These are phyloP conservation scores for Caenorhabditis afra DNA, from an alignment of 2,888 invertebrate genomes.

Conservation along the genomic window DNA sequence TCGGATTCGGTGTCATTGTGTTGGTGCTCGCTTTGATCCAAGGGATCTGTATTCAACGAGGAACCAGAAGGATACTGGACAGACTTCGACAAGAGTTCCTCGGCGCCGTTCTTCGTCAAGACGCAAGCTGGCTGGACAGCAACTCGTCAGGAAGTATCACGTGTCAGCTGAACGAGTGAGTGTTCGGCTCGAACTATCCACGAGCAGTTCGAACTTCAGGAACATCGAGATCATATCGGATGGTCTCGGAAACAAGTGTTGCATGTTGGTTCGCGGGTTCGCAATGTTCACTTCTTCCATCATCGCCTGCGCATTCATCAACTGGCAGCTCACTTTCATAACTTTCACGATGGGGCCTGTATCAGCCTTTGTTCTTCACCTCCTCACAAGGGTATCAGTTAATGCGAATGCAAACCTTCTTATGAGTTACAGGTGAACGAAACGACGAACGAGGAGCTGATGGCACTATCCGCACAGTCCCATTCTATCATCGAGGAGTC, in stretches of 20 bases:
- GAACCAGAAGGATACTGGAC: slow-evolving; percentile 36
- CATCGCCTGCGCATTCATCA: slow-evolving; percentile 61
- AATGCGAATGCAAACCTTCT: too few species aligned
- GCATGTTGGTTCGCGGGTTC: slow-evolving; percentile 66
- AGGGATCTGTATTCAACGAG: slow-evolving; percentile 55
- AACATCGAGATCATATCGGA: slow-evolving; percentile 62
- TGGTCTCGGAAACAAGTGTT: slow-evolving; percentile 66
- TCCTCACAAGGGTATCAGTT: slow-evolving; percentile 63
- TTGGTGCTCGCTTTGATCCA: slow-evolving; percentile 55
- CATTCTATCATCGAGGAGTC: slow-evolving; percentile 65
- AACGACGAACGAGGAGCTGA: slow-evolving; percentile 43
- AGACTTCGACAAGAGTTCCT: slow-evolving; percentile 58
- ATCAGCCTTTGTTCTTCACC: slow-evolving; percentile 64
- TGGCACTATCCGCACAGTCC: slow-evolving; percentile 53
- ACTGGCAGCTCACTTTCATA: slow-evolving; percentile 66
- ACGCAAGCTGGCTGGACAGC: slow-evolving; percentile 63
- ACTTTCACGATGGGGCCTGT: slow-evolving; percentile 66
- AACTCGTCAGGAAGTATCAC: slow-evolving; percentile 63
- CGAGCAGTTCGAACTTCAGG: slow-evolving; percentile 18
- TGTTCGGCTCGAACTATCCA: not conserved
- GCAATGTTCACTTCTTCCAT: slow-evolving; percentile 67
- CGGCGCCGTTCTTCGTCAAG: slow-evolving; percentile 63
- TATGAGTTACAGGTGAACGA: slow-evolving; percentile 39
- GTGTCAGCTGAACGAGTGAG: slow-evolving; percentile 68
- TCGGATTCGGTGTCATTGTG: slow-evolving; percentile 44